These are phyloP conservation scores for Suncus etruscus DNA, from an alignment of 2,113 vertebrate genomes.

Conservation along the genomic window DNA sequence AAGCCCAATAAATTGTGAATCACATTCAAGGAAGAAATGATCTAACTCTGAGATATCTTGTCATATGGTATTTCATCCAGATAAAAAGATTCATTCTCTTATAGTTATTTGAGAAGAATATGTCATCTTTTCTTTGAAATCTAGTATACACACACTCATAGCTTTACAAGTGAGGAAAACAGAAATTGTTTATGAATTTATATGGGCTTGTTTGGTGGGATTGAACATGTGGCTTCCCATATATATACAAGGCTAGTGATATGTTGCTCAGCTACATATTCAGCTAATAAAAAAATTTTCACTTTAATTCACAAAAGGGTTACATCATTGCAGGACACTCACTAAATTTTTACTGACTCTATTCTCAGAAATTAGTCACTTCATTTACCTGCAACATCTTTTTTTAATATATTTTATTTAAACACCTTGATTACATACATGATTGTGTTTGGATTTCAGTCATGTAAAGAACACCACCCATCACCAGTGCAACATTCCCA, in stretches of 20 bases:
- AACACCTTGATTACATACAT: too few relatives aligned
- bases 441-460: too few relatives aligned
- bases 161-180: constrained; percentile 13
- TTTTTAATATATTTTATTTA: too few relatives aligned
- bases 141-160: not conserved
- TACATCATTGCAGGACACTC: constrained; percentile 8
- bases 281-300: constrained; percentile 19
- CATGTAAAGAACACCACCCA: too few relatives aligned
- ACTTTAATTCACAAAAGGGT: not conserved
- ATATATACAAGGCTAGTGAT: too few relatives aligned
- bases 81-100: not conserved
- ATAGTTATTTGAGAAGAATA: too few relatives aligned
- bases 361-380: constrained; percentile 17
- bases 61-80: constrained; percentile 13
- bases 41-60: not conserved
- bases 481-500: too few relatives aligned
- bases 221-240: too few relatives aligned
- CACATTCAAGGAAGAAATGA: not conserved
- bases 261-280: too few relatives aligned
- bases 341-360: constrained; percentile 27
- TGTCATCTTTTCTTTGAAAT: not conserved
- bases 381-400: constrained; percentile 3
- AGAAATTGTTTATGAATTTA: too few relatives aligned
- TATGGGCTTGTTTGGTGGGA: too few relatives aligned
- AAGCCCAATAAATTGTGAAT: not conserved